Conservation (phyloP, 2,888 invertebrate genomes). For the Perithous albicinctus region DNA sequence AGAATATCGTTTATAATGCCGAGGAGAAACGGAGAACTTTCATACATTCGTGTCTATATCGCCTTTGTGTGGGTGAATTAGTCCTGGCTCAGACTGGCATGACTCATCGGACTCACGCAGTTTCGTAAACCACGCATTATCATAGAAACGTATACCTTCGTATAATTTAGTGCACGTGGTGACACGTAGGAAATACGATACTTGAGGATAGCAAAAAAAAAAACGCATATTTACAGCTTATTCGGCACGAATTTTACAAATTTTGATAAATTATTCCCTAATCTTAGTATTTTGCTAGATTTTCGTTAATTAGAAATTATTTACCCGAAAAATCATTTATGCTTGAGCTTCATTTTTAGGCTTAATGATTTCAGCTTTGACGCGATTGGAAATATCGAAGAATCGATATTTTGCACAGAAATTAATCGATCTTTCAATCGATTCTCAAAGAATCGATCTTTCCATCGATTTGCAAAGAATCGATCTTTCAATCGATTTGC, state of each 20-base stretch:
- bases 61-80: slow-evolving; percentile 32
- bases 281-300: neutral
- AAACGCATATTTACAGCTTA: neutral
- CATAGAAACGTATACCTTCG: slow-evolving; percentile 16
- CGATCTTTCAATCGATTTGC: too few relatives aligned
- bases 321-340: too few relatives aligned
- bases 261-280: too few relatives aligned
- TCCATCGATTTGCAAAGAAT: too few relatives aligned
- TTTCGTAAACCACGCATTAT: slow-evolving; percentile 47
- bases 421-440: too few relatives aligned
- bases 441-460: too few relatives aligned
- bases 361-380: too few relatives aligned
- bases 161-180: neutral
- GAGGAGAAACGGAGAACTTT: slow-evolving; percentile 11
- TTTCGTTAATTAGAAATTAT: neutral
- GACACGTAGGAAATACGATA: slow-evolving; percentile 17
- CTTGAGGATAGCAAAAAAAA: neutral
- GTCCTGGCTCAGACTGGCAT: slow-evolving; percentile 29
- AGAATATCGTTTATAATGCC: slow-evolving; percentile 44
- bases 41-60: neutral
- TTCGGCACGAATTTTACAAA: neutral
- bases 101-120: slow-evolving; percentile 50
- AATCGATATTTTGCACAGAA: too few relatives aligned
- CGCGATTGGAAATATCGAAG: too few relatives aligned
- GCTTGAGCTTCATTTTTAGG: too few relatives aligned